Evolutionary conservation across 2,113 vertebrate species (phyloP).

Genomic region (Myrmecophaga tridactyla): DNA sequence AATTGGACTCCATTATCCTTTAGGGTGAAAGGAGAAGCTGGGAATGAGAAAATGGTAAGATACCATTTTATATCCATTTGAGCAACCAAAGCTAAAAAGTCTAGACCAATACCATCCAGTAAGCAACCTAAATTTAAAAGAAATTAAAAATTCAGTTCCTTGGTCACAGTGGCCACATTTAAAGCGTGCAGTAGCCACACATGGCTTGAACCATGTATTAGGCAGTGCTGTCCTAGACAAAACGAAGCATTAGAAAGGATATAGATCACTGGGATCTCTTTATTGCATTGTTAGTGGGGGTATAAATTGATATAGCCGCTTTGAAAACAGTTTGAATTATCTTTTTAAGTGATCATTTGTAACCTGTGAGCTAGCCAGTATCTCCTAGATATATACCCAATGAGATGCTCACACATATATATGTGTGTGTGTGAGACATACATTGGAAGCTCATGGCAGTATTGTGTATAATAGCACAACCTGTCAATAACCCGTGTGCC

Average conservation of each 20-base stretch:
- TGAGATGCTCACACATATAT: background rate
- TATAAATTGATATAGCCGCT: background rate
- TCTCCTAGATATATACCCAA: background rate
- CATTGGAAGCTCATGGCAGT: background rate
- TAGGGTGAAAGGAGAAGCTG: background rate
- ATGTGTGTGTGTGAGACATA: no score
- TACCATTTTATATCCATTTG: background rate
- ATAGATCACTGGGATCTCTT: background rate
- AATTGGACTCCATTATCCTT: background rate
- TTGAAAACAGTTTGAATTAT: background rate
- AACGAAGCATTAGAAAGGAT: background rate
- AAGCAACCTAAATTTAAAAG: background rate
- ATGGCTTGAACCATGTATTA: accelerated
- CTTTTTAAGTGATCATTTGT: background rate
- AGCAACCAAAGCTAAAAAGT: background rate
- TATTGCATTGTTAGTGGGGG: no score
- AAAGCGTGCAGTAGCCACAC: background rate
- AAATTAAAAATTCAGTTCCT: background rate
- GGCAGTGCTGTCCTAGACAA: no score
- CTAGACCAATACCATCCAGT: background rate
- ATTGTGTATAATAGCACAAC: background rate
- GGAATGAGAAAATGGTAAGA: background rate
- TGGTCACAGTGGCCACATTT: background rate
- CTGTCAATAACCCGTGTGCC: background rate
- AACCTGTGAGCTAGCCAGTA: background rate